These are phyloP conservation scores for Drosophila fungiperda DNA, from an alignment of 2,888 invertebrate species.

Conservation along the genomic window DNA sequence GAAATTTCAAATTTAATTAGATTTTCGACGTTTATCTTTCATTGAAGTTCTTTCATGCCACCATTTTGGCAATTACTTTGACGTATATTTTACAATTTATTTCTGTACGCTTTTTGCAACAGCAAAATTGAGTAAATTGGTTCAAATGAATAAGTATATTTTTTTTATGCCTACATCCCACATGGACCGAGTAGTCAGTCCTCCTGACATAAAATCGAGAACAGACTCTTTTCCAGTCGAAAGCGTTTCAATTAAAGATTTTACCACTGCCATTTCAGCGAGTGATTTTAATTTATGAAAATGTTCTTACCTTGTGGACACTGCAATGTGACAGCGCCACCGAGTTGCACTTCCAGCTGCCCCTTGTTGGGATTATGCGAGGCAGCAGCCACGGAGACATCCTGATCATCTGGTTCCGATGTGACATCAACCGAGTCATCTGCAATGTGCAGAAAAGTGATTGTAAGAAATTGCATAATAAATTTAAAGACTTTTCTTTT, in stretches of 20 bases:
- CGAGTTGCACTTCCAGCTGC: constrained; percentile 93
- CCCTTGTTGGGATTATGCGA: constrained; percentile 86
- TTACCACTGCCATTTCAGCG: not conserved
- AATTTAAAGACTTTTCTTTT: constrained; percentile 25
- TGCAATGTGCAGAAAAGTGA: constrained; percentile 55
- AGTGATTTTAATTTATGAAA: not conserved
- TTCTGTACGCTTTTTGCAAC: not conserved
- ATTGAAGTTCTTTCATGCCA: constrained; percentile 1
- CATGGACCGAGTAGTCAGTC: too few relatives aligned
- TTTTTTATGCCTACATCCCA: not conserved
- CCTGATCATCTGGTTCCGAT: constrained; percentile 87
- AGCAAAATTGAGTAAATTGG: not conserved
- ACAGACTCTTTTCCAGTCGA: not conserved
- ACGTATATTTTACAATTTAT: constrained; percentile 20
- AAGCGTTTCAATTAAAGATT: too few relatives aligned
- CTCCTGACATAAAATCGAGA: not conserved
- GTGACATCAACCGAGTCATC: constrained; percentile 87
- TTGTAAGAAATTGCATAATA: constrained; percentile 25
- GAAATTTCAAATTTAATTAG: constrained; percentile 70
- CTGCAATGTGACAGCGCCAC: constrained; percentile 94
- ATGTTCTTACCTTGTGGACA: constrained; percentile 90
- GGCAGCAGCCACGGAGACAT: constrained; percentile 86
- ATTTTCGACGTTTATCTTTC: constrained; percentile 37
- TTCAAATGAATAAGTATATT: too few relatives aligned
- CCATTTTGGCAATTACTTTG: constrained; percentile 42